Evolutionary conservation across 2,113 vertebrate species (phyloP).

Genomic region (Colaptes auratus): DNA sequence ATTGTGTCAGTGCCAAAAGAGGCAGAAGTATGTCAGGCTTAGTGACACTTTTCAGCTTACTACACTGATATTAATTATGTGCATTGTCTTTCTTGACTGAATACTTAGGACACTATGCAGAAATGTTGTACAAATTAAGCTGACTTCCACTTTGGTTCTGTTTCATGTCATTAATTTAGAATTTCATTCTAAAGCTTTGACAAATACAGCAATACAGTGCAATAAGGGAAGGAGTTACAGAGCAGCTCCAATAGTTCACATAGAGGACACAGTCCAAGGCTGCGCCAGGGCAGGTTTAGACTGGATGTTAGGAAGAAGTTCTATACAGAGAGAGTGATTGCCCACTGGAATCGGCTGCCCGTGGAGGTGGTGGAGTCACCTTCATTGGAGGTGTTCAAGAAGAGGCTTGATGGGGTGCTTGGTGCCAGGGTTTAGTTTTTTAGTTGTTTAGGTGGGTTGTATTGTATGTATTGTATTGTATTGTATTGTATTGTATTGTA

Average conservation of each 20-base stretch:
- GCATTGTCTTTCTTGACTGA: neutral
- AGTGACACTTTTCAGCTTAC: conserved; percentile 9
- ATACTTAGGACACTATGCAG: neutral
- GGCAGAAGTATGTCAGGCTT: neutral
- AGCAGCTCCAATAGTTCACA: neutral
- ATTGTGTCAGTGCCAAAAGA: neutral
- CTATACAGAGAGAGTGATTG: too few relatives aligned
- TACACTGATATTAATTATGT: neutral
- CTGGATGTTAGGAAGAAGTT: too few relatives aligned
- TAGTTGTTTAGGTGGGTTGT: too few relatives aligned
- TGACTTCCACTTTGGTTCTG: neutral
- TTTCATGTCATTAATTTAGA: neutral
- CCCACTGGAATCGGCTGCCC: too few relatives aligned
- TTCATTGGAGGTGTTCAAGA: too few relatives aligned
- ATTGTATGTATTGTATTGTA: too few relatives aligned
- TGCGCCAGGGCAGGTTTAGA: too few relatives aligned
- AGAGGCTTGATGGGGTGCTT: too few relatives aligned
- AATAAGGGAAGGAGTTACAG: neutral
- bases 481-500: too few relatives aligned
- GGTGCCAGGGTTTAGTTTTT: too few relatives aligned
- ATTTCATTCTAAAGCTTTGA: neutral
- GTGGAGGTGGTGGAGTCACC: too few relatives aligned
- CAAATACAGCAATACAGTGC: neutral
- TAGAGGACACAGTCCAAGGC: too few relatives aligned
- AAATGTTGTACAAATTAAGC: neutral